Base-by-base conservation (phyloP, 2,797 vertebrate genomes). In the Natrix natrix region DNA sequence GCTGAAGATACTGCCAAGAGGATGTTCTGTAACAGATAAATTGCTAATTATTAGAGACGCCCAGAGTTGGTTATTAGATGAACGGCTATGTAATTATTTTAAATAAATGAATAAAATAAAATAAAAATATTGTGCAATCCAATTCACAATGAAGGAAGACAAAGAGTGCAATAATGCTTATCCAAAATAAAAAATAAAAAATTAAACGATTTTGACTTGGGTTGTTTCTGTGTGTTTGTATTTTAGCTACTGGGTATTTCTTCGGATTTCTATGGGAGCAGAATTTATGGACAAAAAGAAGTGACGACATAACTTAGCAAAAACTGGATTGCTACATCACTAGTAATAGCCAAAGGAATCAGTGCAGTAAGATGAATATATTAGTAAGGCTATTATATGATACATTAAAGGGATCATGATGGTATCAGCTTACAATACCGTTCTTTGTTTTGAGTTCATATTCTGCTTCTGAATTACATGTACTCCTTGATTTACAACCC, bases 231-330 rank as follows among this genome's bases (percentile, higher is more conserved):
- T 32, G 11, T 66, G 63, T 69, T 32, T 32, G 5, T 32, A 32
- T 91, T 87, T 63, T n/a, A 63, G 54, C 6, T 37, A 10, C 48
- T 55, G 57, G 14, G 26, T 78, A 43, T 48, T 83, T 24, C 32
- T 83, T 57, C 8, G 0, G 83, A 54, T 32, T 52, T 20, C 20
- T 22, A 55, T 32, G 59, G 17, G 14, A 3, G 16, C 26, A 91
- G 16, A 86, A 54, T 10, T 13, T 87, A 37, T 26, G 74, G 37
- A 59, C 86, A 56, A 88, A 55, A n/a, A 57, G 10, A 16, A 48
- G 1, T 28, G 57, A 32, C 37, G 96, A 96, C 93, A 2, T 91
- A 91, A 96, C 59, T 28, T 28, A 66, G 55, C n/a, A 55, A 56
- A 66, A 66, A 37, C 13, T 87, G 13, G 59, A 78, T 17, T 56